Conservation (phyloP, 1,140 invertebrate genomes). For the Lasaia peninsularis region DNA sequence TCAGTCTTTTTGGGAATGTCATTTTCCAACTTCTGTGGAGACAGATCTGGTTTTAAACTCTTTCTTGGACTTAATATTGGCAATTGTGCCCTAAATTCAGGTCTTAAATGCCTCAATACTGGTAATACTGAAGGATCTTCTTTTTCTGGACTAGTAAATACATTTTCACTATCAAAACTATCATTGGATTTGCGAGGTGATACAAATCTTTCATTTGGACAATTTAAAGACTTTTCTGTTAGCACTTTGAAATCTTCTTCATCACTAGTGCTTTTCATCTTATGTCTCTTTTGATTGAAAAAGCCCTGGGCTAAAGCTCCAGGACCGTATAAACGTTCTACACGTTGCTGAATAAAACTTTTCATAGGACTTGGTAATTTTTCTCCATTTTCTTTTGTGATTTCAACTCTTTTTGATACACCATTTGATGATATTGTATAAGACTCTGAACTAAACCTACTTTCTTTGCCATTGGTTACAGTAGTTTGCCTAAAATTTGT, state of each 20-base stretch:
- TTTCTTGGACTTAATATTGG: constrained; percentile 82
- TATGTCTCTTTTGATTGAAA: constrained; percentile 81
- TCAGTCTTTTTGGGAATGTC: constrained; percentile 53
- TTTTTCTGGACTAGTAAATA: constrained; percentile 52
- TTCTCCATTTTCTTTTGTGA: constrained; percentile 70
- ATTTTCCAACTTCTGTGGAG: constrained; percentile 48
- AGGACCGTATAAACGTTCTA: constrained; percentile 91
- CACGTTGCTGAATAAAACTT: constrained; percentile 92
- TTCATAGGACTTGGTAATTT: constrained; percentile 79
- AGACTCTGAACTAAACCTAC: constrained; percentile 57
- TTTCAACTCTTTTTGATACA: constrained; percentile 60
- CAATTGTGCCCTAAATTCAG: constrained; percentile 90
- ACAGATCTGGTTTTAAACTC: constrained; percentile 52
- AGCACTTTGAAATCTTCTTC: constrained; percentile 60
- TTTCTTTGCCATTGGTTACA: constrained; percentile 52
- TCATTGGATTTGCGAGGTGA: constrained; percentile 43
- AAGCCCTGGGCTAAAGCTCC: constrained; percentile 90
- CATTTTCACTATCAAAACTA: constrained; percentile 51
- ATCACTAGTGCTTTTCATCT: constrained; percentile 57
- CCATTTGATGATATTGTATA: constrained; percentile 70
- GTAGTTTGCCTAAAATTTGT: constrained; percentile 67
- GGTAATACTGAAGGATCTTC: constrained; percentile 77
- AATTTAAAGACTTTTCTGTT: constrained; percentile 64
- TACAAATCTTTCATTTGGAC: constrained; percentile 44
- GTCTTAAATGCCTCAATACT: constrained; percentile 87